phyloP scores from a whole-genome alignment of 2,888 invertebrate genomes.

The Rambutsinella grinnellia region DNA sequence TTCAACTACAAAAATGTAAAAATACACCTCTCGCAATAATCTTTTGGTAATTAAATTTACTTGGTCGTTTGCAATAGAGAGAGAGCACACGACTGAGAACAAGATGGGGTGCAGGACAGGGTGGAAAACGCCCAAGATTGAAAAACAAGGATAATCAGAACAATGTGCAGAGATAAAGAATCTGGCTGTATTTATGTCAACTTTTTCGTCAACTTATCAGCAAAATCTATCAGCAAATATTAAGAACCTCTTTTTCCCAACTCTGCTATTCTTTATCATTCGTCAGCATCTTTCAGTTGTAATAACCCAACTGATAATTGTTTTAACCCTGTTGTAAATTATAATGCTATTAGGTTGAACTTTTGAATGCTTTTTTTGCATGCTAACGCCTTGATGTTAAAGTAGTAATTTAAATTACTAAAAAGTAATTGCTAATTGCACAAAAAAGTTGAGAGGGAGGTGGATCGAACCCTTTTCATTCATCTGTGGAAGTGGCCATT shows the following conservation, averaged over 20 bases:
- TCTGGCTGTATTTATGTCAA: neutral
- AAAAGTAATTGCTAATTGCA: constrained; percentile 17
- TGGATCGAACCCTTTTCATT: too few species aligned
- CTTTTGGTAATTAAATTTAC: too few species aligned
- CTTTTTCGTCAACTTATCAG: neutral
- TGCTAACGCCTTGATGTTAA: too few species aligned
- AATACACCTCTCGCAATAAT: constrained; percentile 3
- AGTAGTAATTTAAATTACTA: neutral
- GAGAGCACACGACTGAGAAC: too few species aligned
- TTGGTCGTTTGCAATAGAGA: too few species aligned
- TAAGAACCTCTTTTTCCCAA: neutral
- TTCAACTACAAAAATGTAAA: neutral
- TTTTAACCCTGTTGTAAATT: constrained; percentile 17
- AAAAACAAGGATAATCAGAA: constrained; percentile 1
- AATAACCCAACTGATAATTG: constrained; percentile 16
- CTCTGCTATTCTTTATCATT: neutral
- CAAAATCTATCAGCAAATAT: neutral
- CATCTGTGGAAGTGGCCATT: too few species aligned
- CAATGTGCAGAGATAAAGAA: neutral
- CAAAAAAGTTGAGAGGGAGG: neutral
- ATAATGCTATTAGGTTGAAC: too few species aligned
- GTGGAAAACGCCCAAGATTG: constrained; percentile 44
- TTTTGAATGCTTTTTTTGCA: neutral
- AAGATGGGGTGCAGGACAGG: too few species aligned
- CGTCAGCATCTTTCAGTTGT: neutral